Evolutionary conservation across 1,140 invertebrate species (phyloP).

Genomic region (Lordiphosa collinella): DNA sequence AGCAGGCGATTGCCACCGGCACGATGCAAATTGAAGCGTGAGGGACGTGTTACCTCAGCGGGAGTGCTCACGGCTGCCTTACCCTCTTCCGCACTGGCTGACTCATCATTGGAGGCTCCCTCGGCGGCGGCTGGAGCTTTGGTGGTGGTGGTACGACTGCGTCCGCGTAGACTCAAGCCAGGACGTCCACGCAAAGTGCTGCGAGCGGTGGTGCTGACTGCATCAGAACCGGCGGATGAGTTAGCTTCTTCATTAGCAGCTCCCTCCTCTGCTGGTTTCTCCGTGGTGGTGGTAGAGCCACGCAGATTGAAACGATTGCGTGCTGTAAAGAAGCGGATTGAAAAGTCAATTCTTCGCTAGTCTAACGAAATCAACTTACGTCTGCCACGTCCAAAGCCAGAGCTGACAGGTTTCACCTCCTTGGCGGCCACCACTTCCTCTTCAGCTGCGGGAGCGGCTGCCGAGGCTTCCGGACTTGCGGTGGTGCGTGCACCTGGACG

Average conservation of each 20-base stretch:
- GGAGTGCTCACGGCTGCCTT: slow-evolving; percentile 61
- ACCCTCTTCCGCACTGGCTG: slow-evolving; percentile 60
- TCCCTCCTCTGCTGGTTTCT: slow-evolving; percentile 55
- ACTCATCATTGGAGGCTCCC: slow-evolving; percentile 58
- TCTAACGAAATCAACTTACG: slow-evolving; percentile 40
- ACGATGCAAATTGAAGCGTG: slow-evolving; percentile 72
- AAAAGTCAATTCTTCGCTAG: too few relatives aligned
- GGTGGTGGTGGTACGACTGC: slow-evolving; percentile 81
- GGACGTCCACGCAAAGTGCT: slow-evolving; percentile 81
- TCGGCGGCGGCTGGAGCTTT: slow-evolving; percentile 71
- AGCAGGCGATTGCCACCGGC: slow-evolving; percentile 58
- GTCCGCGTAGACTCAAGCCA: slow-evolving; percentile 81
- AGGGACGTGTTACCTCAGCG: slow-evolving; percentile 55
- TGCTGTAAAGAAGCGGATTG: too few relatives aligned
- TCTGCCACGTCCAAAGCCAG: slow-evolving; percentile 60
- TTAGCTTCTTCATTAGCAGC: slow-evolving; percentile 51
- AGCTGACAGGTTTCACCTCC: slow-evolving; percentile 79
- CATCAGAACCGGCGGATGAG: slow-evolving; percentile 34
- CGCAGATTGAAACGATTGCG: slow-evolving; percentile 77
- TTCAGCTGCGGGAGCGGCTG: slow-evolving; percentile 58
- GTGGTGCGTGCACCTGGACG: slow-evolving; percentile 65
- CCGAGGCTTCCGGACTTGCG: slow-evolving; percentile 53
- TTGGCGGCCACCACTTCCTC: slow-evolving; percentile 74
- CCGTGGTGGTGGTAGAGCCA: slow-evolving; percentile 59
- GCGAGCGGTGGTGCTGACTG: slow-evolving; percentile 77